Base-by-base conservation (phyloP, 2,888 invertebrate species). In the Apamea epomidion region DNA sequence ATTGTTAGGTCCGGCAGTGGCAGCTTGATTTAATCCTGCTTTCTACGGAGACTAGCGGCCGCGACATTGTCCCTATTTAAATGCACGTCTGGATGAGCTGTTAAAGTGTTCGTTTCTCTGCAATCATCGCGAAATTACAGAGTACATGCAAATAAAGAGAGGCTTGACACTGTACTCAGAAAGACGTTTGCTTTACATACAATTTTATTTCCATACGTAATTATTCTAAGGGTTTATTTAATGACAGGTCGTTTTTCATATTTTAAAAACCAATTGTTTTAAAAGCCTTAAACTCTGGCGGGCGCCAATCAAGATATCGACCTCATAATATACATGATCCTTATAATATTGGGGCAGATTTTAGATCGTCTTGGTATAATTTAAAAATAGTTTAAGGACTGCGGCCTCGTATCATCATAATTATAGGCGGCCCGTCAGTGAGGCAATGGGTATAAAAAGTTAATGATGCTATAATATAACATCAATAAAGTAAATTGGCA, bases 401-500 rank as follows among this genome's bases (percentile, higher is more conserved):
- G 92, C 93, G 91, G 92, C 88, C 91, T 93, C 92, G 92, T 93
- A 95, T 94, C 92, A 93, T 94, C 92, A 93, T 96, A 96, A 97
- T 96, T 95, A 96, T 93, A 95, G 95, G 92, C 95, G 95, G 94
- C 90, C 90, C 92, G 89, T 92, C 92, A 92, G 92, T 94, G 93
- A 94, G 92, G 94, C 92, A 93, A 91, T 91, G 92, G 92, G 87
- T 93, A 95, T 95, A 96, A 97, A 96, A 96, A 96, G 90, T 94
- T 95, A 96, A 96, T 96, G 95, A 94, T 92, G 89, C 93, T 93
- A 94, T 96, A 95, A 96, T 96, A 94, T 93, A 94, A 95, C 95
- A 93, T 95, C 95, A 94, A 96, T 96, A 96, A 95, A 95, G 93
- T 95, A 95, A 96, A 97, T 96, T 96, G 96, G 94, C 96, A 95